Conservation (phyloP, 2,797 vertebrate species). For the Glossophaga mutica region DNA sequence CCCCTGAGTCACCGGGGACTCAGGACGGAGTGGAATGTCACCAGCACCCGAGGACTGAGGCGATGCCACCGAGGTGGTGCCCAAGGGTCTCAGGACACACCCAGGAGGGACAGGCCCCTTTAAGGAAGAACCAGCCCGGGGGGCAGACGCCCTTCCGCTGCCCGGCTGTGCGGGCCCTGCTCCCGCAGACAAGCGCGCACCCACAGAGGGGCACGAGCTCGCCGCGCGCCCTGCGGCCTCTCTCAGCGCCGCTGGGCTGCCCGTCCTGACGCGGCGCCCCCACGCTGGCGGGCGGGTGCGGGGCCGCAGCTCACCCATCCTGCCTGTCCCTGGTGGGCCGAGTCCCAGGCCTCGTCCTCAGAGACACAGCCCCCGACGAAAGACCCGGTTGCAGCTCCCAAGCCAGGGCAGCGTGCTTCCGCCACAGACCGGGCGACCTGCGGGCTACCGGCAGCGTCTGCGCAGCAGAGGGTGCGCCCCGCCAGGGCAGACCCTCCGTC, state of each 20-base stretch:
- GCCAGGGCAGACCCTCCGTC: not conserved
- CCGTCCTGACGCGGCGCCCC: not conserved
- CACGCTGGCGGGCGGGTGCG: too few species aligned
- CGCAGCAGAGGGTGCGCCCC: too few species aligned
- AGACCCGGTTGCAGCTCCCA: not conserved
- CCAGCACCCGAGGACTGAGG: not conserved
- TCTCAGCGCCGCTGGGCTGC: too few species aligned
- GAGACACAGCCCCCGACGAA: not conserved
- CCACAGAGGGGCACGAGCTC: too few species aligned
- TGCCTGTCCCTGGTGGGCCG: not conserved
- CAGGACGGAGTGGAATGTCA: rapidly evolving
- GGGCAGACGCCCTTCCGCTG: not conserved
- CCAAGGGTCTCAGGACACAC: not conserved
- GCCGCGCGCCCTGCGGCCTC: too few species aligned
- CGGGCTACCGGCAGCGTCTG: too few species aligned
- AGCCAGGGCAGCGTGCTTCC: not conserved
- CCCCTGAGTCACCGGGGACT: not conserved
- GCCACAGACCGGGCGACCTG: not conserved
- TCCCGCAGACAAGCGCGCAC: too few species aligned
- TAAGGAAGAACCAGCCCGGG: not conserved
- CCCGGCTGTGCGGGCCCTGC: not conserved
- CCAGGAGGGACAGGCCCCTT: not conserved
- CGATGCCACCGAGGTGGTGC: not conserved
- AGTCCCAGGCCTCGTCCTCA: not conserved
- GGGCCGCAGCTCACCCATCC: not conserved